Percentiles rank a stretch among this genome's conserved stretches.
Evolutionary conservation across 2,888 invertebrate genomes (phyloP).

Genomic region (Dasypolia templi): DNA sequence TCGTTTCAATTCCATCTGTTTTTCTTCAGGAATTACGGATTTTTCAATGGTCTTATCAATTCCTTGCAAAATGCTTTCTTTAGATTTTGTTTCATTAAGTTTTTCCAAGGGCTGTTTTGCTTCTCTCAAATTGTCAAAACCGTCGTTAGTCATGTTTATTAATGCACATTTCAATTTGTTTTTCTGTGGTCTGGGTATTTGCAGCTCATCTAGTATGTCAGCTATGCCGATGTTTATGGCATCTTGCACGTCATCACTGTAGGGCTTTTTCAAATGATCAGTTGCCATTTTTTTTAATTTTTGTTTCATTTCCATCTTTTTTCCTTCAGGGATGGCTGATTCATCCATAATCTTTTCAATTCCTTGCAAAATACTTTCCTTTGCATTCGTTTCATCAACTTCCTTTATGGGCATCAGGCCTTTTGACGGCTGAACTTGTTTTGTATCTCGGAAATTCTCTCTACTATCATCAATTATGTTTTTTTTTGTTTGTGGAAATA

Average conservation of each 20-base stretch:
- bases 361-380: no score
- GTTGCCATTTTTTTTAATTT: background rate
- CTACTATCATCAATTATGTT: no score
- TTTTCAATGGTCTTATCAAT: background rate
- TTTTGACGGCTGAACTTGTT: no score
- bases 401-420: background rate
- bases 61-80: constrained; percentile 1
- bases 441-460: background rate
- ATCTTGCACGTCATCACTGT: background rate
- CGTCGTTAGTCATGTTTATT: constrained; percentile 20
- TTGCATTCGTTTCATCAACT: background rate
- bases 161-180: constrained; percentile 46
- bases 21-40: background rate
- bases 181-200: constrained; percentile 38
- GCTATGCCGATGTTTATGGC: constrained; percentile 28
- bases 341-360: no score
- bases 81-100: background rate
- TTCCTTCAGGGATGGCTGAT: background rate
- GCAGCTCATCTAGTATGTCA: constrained; percentile 41
- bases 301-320: background rate
- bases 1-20: background rate
- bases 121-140: background rate
- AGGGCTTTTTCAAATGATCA: background rate
- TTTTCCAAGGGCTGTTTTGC: background rate
- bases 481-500: no score